Conservation (phyloP, 2,113 vertebrate genomes). For the Nannospalax galili region DNA sequence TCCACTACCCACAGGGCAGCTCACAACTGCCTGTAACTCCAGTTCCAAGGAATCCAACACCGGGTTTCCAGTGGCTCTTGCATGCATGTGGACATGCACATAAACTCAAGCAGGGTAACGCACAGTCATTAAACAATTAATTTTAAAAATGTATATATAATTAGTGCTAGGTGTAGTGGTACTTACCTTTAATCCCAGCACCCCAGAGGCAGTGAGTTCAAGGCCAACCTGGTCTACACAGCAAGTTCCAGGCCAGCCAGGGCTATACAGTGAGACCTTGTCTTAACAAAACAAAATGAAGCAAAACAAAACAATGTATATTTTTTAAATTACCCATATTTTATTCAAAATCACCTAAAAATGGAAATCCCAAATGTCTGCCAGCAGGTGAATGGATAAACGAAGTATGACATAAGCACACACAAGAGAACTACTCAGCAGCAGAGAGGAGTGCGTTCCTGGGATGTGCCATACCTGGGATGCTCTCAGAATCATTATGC, state of each 20-base stretch:
- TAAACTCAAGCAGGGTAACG: background rate
- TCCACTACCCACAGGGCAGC: background rate
- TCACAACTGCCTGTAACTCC: background rate
- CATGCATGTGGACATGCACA: no score
- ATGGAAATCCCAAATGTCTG: background rate
- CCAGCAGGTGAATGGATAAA: background rate
- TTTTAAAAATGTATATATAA: background rate
- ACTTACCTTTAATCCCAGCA: no score
- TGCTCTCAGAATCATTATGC: constrained; percentile 13
- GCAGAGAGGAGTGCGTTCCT: background rate
- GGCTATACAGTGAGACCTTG: no score
- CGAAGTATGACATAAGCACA: background rate
- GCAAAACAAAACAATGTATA: no score
- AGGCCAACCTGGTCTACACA: no score
- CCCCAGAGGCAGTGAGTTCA: no score
- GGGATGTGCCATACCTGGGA: background rate
- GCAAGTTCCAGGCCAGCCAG: no score
- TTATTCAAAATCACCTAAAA: constrained; percentile 17
- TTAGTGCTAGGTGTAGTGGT: no score
- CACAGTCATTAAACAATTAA: background rate
- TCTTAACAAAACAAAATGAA: no score
- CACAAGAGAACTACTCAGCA: background rate
- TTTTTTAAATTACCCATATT: background rate
- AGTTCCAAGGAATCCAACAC: background rate
- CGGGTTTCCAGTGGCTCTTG: background rate